Percentiles rank a stretch among this genome's conserved stretches.
Conservation (phyloP, 2,888 invertebrate species). For the Tetropium fuscum region DNA sequence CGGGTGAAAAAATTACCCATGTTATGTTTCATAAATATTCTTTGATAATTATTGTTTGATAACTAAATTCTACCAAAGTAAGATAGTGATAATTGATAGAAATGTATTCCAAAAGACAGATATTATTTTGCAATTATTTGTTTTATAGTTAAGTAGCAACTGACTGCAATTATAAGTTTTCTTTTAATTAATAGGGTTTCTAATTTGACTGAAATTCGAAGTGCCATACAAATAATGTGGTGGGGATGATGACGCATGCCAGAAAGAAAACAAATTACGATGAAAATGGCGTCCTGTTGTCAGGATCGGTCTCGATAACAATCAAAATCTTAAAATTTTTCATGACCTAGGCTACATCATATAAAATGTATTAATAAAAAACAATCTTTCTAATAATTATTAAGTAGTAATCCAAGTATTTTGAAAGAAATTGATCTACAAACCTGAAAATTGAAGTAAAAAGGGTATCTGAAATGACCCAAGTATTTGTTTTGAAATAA, state of each 20-base stretch:
- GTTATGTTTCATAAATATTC: too few relatives aligned
- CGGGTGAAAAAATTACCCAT: too few relatives aligned
- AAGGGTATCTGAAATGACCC: slow-evolving; percentile 44
- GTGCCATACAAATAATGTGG: slow-evolving; percentile 3
- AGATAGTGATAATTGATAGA: too few relatives aligned
- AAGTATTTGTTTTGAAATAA: slow-evolving; percentile 40
- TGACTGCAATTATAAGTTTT: background rate
- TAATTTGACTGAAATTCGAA: background rate
- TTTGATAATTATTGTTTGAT: too few relatives aligned
- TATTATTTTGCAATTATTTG: background rate
- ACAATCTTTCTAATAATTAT: slow-evolving; percentile 31
- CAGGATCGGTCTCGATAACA: slow-evolving; percentile 60
- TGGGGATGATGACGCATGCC: slow-evolving; percentile 42
- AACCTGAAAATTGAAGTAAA: slow-evolving; percentile 38
- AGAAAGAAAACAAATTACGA: slow-evolving; percentile 39
- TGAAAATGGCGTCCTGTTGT: slow-evolving; percentile 63
- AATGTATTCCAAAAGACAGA: background rate
- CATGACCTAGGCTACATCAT: slow-evolving; percentile 64
- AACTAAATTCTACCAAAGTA: too few relatives aligned
- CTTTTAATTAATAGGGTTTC: background rate
- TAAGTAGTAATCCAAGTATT: slow-evolving; percentile 40
- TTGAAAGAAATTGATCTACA: slow-evolving; percentile 38
- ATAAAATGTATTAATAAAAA: slow-evolving; percentile 54
- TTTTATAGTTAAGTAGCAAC: background rate
- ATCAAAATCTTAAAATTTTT: slow-evolving; percentile 57